A percentile compares a stretch with the other conserved stretches of the same genome.
Evolutionary conservation across 2,797 vertebrate species (phyloP).

Genomic region (Fringilla coelebs): DNA sequence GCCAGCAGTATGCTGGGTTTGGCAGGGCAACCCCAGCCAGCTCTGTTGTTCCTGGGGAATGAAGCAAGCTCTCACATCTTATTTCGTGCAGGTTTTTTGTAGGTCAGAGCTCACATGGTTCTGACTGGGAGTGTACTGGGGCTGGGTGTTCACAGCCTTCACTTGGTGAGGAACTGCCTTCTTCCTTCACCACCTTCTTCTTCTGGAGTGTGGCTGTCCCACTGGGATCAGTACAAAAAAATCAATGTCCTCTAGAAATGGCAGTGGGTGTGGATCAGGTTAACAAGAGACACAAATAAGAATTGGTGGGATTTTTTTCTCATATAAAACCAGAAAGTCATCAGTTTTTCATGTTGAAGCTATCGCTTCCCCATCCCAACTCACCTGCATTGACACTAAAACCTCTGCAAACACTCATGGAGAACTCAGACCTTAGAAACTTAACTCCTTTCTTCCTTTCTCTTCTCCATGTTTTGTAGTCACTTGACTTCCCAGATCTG

Average conservation of each 20-base stretch:
- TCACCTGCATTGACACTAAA: not conserved
- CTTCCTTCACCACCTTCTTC: not conserved
- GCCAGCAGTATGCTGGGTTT: not conserved
- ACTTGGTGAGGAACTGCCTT: not conserved
- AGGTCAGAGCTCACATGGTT: not conserved
- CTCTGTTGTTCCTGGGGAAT: not conserved
- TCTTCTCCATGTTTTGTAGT: not conserved
- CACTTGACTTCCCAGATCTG: not conserved
- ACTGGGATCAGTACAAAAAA: not conserved
- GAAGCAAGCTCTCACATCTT: not conserved
- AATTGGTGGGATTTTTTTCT: not conserved
- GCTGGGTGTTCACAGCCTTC: not conserved
- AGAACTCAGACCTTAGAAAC: not conserved
- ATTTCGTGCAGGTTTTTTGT: not conserved
- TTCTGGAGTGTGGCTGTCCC: not conserved
- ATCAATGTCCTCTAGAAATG: not conserved
- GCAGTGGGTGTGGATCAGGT: not conserved
- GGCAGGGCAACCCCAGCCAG: not conserved
- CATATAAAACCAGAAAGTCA: not conserved
- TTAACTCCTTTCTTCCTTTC: not conserved
- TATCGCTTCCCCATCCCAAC: fast-evolving
- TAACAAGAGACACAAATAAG: not conserved
- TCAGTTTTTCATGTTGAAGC: not conserved
- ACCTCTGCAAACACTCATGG: not conserved
- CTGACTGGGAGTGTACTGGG: not conserved